A percentile compares a stretch with the other conserved stretches of the same genome.
Evolutionary conservation across 2,113 vertebrate species (phyloP).

Genomic region (Vicugna pacos): DNA sequence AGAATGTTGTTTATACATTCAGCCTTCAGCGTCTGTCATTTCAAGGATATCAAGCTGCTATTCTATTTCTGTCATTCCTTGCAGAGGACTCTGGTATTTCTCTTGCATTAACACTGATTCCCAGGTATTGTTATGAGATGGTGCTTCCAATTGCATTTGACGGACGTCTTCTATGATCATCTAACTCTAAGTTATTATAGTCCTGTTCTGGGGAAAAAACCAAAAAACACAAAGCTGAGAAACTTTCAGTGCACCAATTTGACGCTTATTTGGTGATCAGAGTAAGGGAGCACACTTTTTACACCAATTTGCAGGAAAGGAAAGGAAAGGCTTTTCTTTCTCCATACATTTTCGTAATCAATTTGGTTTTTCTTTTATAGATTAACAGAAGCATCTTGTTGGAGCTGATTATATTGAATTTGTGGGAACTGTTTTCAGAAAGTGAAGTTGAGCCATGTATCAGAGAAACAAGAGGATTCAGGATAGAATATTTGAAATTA

Average conservation of each 20-base stretch:
- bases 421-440: background rate
- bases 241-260: background rate
- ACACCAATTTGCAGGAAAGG: background rate
- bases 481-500: background rate
- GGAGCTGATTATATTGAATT: background rate
- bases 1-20: background rate
- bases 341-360: background rate
- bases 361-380: slow-evolving; percentile 32
- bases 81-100: background rate
- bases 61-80: background rate
- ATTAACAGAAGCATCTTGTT: background rate
- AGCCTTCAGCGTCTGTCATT: background rate
- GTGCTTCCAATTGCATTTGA: background rate
- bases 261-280: background rate
- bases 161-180: background rate
- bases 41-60: background rate
- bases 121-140: background rate
- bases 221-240: background rate
- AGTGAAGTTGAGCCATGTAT: background rate
- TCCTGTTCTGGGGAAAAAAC: background rate
- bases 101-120: background rate
- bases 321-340: background rate
- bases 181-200: background rate
- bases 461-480: background rate
- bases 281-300: background rate